Evolutionary conservation across 2,113 vertebrate genomes (phyloP), one percentile per base, ranked within the genome.

Genomic region (Heterocephalus glaber): DNA sequence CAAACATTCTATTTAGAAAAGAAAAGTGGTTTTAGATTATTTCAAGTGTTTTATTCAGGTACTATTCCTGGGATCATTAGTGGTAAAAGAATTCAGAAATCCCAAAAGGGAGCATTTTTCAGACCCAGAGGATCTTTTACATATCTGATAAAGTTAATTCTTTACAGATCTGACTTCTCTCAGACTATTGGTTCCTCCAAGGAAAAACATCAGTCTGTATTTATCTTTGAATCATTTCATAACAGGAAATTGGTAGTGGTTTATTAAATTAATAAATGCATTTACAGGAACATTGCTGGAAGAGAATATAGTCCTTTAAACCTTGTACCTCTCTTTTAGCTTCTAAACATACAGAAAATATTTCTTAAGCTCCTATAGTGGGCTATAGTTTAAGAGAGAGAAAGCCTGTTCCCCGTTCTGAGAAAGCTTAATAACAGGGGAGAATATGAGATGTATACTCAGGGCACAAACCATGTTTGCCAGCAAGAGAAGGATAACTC

Each of bases 231-330:
- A 72, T 86, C 22, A 91, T n/a, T 95, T 95, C 7, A 61, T 79
- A 74, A 70, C 61, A 47, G 60, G 17, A 1, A 30, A 60, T 80
- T 95, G 35, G 72, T 49, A 81, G 7, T 86, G 26, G 14, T 56
- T 93, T 95, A 66, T 94, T 86, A 84, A 93, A 84, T 83, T 95
- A 94, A 83, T 85, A 79, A 91, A 47, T 91, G 20, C 58, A 76
- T 89, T 89, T 89, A 11, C 12, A 87, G 44, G 89, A 91, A 68
- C 4, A 86, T 49, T 3, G 0, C 38, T 89, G 13, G 24, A 84
- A 66, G 33, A 65, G 52, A 74, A 94, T 35, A 47, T 66, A 92
- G 56, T 52, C 38, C 30, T 68, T 81, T 85, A 85, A 86, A 54
- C 0, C 1, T 44, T 65, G 3, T 90, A 76, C 16, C 8, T 44